These are phyloP conservation scores for Parasteatoda tepidariorum DNA, from an alignment of 1,140 invertebrate genomes.

Conservation along the genomic window DNA sequence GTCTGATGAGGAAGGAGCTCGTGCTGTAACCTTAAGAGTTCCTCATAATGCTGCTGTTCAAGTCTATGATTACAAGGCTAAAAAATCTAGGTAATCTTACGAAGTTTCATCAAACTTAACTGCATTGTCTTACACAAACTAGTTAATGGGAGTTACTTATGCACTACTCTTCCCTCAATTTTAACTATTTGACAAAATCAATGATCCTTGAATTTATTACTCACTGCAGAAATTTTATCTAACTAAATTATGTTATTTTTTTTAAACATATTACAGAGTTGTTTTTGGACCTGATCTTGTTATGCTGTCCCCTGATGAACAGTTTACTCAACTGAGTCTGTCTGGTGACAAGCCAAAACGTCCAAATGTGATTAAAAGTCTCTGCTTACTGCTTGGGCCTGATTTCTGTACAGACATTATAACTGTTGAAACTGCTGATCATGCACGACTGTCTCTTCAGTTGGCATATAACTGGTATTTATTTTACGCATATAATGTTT, in stretches of 20 bases:
- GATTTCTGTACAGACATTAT: constrained; percentile 73
- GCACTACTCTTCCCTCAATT: too few species aligned
- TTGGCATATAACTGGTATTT: constrained; percentile 72
- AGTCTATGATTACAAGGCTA: constrained; percentile 73
- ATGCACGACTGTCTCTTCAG: constrained; percentile 71
- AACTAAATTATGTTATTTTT: too few species aligned
- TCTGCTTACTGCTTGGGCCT: constrained; percentile 72
- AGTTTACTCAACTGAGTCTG: constrained; percentile 72
- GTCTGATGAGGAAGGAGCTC: constrained; percentile 67
- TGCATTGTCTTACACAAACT: too few species aligned
- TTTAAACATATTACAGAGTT: constrained; percentile 70
- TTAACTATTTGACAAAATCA: too few species aligned
- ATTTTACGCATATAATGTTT: not conserved
- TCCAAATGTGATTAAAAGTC: constrained; percentile 70
- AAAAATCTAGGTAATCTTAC: constrained; percentile 70
- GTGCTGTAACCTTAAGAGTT: constrained; percentile 71
- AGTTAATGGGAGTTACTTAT: too few species aligned
- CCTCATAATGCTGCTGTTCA: constrained; percentile 74
- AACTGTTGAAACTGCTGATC: constrained; percentile 72
- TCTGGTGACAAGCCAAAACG: constrained; percentile 73
- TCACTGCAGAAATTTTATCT: too few species aligned
- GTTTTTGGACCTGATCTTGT: constrained; percentile 73
- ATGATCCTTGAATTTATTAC: too few species aligned
- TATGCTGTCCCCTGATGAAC: constrained; percentile 73
- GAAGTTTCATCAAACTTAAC: too few species aligned